These are phyloP conservation scores for Sarcophaga caerulescens DNA, from an alignment of 2,888 invertebrate genomes.

Conservation along the genomic window DNA sequence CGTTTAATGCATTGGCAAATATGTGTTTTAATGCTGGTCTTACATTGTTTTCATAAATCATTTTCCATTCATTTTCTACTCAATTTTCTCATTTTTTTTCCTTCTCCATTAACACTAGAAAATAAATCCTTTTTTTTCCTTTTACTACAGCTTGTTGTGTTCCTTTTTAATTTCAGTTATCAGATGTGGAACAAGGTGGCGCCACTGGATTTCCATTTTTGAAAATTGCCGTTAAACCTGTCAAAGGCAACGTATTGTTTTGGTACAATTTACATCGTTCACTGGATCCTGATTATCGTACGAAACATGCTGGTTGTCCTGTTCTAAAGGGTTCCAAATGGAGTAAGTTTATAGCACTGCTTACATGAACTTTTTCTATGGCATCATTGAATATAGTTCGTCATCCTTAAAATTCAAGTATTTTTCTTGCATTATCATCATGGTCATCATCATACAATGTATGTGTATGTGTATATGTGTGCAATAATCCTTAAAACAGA, in stretches of 20 bases:
- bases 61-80: neutral
- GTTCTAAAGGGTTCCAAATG: conserved; percentile 97
- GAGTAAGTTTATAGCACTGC: conserved; percentile 84
- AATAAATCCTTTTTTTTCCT: neutral
- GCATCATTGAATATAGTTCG: neutral
- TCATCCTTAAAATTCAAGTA: too few species aligned
- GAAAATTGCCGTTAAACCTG: conserved; percentile 92
- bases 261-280: conserved; percentile 97
- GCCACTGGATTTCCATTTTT: conserved; percentile 97
- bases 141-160: too few species aligned
- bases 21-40: conserved; percentile 25
- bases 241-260: conserved; percentile 94
- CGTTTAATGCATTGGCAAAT: neutral
- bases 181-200: conserved; percentile 97
- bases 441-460: neutral
- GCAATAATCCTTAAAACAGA: neutral
- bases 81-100: neutral
- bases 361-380: conserved; percentile 69
- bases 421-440: neutral
- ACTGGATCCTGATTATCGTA: conserved; percentile 94
- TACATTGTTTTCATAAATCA: conserved; percentile 21
- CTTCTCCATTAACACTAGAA: neutral
- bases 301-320: conserved; percentile 97
- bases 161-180: conserved; percentile 86
- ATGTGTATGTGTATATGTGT: neutral